Percentiles rank a stretch among this genome's conserved stretches.
Conservation (phyloP, 2,888 invertebrate species). For the Camptogramma bilineatum region DNA sequence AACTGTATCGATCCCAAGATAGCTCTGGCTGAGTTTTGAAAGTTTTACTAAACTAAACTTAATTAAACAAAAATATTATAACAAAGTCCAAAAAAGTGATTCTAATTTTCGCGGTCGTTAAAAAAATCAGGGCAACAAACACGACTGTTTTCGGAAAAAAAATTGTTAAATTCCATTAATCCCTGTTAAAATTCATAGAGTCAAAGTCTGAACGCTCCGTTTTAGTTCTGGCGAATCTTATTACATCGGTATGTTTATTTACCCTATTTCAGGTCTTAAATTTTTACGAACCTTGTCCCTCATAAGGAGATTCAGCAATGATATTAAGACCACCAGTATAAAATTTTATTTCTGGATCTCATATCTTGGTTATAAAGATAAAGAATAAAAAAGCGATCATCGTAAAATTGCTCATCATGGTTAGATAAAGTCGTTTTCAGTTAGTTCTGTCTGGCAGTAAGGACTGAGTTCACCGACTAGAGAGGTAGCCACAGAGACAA, state of each 20-base stretch:
- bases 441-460: not conserved
- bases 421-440: slow-evolving; percentile 16
- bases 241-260: not conserved
- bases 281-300: slow-evolving; percentile 7
- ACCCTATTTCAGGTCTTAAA: not conserved
- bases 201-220: too few species aligned
- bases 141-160: too few species aligned
- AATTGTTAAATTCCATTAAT: too few species aligned
- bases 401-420: slow-evolving; percentile 15
- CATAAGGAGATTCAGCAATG: slow-evolving; percentile 6
- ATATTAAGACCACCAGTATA: slow-evolving; percentile 4
- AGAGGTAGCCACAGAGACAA: too few species aligned
- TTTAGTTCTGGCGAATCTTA: not conserved
- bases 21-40: too few species aligned
- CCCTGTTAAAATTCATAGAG: too few species aligned
- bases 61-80: too few species aligned
- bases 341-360: slow-evolving; percentile 24
- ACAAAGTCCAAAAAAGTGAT: too few species aligned
- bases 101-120: too few species aligned
- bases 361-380: slow-evolving; percentile 26
- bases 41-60: too few species aligned
- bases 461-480: not conserved
- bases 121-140: too few species aligned
- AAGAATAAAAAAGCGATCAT: slow-evolving; percentile 30
- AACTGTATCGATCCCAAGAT: too few species aligned